Evolutionary conservation across 2,113 vertebrate species (phyloP), one percentile per base, ranked within the genome.

Genomic region (Callaeas wilsoni): DNA sequence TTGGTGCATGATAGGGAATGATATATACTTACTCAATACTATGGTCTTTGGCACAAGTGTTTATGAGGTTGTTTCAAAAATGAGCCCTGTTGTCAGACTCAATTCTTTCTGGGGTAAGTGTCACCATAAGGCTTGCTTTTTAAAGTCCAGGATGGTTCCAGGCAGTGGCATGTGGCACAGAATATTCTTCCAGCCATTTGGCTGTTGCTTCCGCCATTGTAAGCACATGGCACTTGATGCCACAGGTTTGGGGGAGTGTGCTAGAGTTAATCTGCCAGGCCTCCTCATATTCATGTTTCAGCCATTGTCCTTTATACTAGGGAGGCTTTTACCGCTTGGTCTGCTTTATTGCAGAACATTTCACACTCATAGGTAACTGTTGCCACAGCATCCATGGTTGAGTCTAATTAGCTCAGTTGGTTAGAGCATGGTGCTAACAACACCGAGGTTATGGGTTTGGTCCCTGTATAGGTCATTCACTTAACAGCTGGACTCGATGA

Each of bases 331-430:
- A 65, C 20, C 9, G 2, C 32, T 65, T 55, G 47, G 9, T 33
- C 13, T 55, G 6, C 26, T 65, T 60, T n/a, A 39, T 13, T 39
- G 16, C 9, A 60, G 13, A 37, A 26, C 11, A 29, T 53, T n/a
- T 21, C 23, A 67, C n/a, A 33, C 35, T 16, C 35, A 42, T 15
- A 9, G 41, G 47, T 46, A 27, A 32, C 30, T 30, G 35, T 17
- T 32, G 13, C 7, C 8, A 18, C 1, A n/a, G 9, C 6, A 41
- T 32, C 21, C 1, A 1, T 11, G 17, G 4, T 49, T 16, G 47
- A 23, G 18, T 55, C 14, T 29, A 41, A 49, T 59, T 84, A 55
- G 7, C n/a, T 64, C 23, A 23, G 1, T 19, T 23, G 12, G 1
- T 47, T 63, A 64, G 12, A 47, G n/a, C 29, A n/a, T 13, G 16